Conservation (phyloP, 37 sponge, comb jelly and placozoan genomes). For the Eunapius fragilis region DNA sequence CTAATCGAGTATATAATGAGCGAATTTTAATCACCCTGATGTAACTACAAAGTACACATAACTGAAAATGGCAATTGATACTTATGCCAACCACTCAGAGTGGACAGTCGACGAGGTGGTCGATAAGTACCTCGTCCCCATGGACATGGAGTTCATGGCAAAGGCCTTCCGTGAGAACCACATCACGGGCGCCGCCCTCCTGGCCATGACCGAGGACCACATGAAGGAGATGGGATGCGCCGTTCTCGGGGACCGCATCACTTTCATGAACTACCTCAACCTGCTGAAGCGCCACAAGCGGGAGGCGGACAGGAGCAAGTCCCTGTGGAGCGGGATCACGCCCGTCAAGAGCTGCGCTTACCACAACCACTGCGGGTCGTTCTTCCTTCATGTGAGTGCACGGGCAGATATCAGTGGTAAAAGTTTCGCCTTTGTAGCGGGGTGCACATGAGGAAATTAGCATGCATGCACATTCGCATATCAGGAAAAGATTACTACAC, state of each 20-base stretch:
- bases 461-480: no score
- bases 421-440: no score
- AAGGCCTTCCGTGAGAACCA: slow-evolving; percentile 71
- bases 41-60: no score
- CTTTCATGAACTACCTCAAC: slow-evolving; percentile 76
- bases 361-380: slow-evolving; percentile 58
- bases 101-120: slow-evolving; percentile 75
- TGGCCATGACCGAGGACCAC: slow-evolving; percentile 63
- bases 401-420: no score
- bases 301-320: slow-evolving; percentile 73
- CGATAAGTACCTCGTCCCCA: slow-evolving; percentile 76
- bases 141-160: slow-evolving; percentile 64
- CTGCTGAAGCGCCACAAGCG: slow-evolving; percentile 88
- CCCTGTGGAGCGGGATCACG: slow-evolving; percentile 83
- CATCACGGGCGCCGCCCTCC: slow-evolving; percentile 71
- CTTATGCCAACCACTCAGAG: slow-evolving; percentile 24
- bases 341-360: slow-evolving; percentile 77
- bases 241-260: slow-evolving; percentile 76
- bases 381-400: slow-evolving; percentile 55
- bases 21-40: no score
- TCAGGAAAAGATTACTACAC: no score
- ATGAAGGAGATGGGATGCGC: slow-evolving; percentile 73
- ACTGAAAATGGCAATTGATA: no score
- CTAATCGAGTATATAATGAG: no score
- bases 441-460: no score